Evolutionary conservation across 2,888 invertebrate species (phyloP), one percentile per base, ranked within the genome.

Genomic region (Chouioia cunea): DNA sequence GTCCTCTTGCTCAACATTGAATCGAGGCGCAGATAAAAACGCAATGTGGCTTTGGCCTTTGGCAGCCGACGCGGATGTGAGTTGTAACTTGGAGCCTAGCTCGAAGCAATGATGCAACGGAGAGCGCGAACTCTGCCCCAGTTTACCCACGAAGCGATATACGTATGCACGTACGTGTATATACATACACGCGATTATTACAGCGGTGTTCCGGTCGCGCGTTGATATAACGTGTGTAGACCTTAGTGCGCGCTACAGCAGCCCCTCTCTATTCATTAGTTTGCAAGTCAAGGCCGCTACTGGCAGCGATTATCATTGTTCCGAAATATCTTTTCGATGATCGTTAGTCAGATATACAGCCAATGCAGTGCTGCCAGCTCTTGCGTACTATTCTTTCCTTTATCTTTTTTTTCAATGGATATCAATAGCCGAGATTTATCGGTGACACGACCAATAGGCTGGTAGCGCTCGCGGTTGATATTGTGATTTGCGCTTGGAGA

Each of bases 261-360:
- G 44, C 50, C 58, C 63, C 46, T 63, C 54, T 72, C 75, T 76
- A 75, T 76, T 75, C 75, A 74, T 77, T 76, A 77, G 75, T 73
- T 71, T 62, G 68, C 52, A 52, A 44, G 27, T 20, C 53, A 59
- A 20, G 68, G 68, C 65, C 20, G 56, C 59, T 27, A 60, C 43
- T 20, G 57, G 57, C 57, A 27, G 27, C 50, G 46, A 27, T 27
- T 56, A 54, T 60, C n/a, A 14, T 50, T 43, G 52, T 53, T 70
- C 65, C 70, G 65, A 65, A 71, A 65, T 64, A 64, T 64, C 47
- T 23, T 53, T 50, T 12, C 52, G 22, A 36, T 43, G 46, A 10
- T 50, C 50, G 36, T 8, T 46, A 65, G 16, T 15, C 16, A 27
- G 43, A 14, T 44, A 22, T 50, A 46, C 43, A 1, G 22, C 14